phyloP scores from a whole-genome alignment of 2,888 invertebrate genomes.

The Eumacrocentrus americanus region DNA sequence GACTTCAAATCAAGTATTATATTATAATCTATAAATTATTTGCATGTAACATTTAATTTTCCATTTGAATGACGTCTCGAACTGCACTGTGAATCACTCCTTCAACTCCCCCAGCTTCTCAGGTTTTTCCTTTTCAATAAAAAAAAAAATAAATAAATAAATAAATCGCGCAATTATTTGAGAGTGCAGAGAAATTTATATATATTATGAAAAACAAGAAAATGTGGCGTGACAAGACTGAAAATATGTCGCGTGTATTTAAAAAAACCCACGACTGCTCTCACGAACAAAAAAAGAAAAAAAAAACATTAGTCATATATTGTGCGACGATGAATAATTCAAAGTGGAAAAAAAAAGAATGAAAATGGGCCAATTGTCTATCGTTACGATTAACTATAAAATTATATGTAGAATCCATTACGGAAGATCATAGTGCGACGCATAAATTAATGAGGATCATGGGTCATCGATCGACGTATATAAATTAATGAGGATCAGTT shows the following conservation, averaged over 20 bases:
- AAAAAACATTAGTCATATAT: neutral
- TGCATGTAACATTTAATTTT: no score
- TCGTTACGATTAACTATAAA: neutral
- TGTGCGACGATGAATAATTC: neutral
- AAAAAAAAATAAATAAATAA: neutral
- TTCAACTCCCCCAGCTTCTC: no score
- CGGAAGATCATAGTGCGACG: neutral
- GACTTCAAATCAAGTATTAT: no score
- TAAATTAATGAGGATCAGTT: neutral
- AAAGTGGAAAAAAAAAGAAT: neutral
- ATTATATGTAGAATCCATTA: neutral
- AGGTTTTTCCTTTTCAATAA: neutral
- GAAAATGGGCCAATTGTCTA: neutral
- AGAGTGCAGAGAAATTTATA: no score
- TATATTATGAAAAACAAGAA: neutral
- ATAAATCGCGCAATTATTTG: neutral
- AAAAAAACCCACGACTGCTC: neutral
- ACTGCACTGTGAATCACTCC: no score
- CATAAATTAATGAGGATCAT: neutral
- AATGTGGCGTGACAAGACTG: conserved; percentile 42
- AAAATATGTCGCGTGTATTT: conserved; percentile 32
- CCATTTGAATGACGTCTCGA: no score
- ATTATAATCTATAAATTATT: no score
- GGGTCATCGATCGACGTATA: no score
- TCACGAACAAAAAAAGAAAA: neutral